These are phyloP conservation scores for Ispidina picta DNA, from an alignment of 2,797 vertebrate species.

Conservation along the genomic window DNA sequence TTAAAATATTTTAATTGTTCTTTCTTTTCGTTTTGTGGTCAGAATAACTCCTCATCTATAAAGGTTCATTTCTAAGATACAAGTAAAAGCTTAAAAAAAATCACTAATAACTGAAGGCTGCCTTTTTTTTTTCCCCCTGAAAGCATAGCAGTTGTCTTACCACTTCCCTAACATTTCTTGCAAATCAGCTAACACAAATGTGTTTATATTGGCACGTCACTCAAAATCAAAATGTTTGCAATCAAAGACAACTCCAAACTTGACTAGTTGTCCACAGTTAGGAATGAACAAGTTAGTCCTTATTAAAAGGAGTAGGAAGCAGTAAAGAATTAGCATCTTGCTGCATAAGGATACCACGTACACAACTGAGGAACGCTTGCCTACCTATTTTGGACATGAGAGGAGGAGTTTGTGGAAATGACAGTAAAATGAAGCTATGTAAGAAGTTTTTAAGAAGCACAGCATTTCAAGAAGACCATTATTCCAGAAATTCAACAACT, in stretches of 20 bases:
- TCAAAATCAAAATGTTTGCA: conserved; percentile 45
- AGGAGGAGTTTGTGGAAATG: neutral
- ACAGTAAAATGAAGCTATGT: neutral
- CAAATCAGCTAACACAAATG: neutral
- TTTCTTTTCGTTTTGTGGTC: neutral
- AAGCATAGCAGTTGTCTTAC: neutral
- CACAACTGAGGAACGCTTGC: neutral
- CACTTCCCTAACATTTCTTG: neutral
- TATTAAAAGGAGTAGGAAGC: conserved; percentile 1
- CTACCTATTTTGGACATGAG: neutral
- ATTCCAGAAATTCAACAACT: neutral
- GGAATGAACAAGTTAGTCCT: conserved; percentile 14
- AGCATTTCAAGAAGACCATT: neutral
- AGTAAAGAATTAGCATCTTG: neutral
- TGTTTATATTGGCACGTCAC: neutral
- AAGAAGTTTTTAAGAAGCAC: neutral
- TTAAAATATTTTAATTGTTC: neutral
- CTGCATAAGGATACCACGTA: neutral
- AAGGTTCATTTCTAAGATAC: neutral
- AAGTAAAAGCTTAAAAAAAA: neutral
- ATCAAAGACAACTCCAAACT: conserved; percentile 17
- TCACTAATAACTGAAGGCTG: neutral
- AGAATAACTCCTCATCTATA: neutral
- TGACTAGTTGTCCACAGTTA: conserved; percentile 14
- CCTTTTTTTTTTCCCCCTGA: neutral